Evolutionary conservation across 2,113 vertebrate genomes (phyloP).

Genomic region (Recurvirostra avosetta): DNA sequence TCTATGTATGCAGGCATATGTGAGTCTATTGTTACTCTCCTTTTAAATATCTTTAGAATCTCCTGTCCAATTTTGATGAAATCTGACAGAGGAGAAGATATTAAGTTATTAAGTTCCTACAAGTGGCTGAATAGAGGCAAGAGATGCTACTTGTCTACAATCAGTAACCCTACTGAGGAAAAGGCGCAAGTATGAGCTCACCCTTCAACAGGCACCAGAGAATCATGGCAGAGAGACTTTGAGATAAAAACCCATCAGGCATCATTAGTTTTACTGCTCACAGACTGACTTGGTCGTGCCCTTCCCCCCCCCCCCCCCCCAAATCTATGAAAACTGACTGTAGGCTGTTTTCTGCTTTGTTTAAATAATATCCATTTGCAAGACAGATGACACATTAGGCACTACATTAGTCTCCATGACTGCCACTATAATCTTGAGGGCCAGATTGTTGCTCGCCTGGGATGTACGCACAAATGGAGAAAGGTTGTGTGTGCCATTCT

Average conservation of each 20-base stretch:
- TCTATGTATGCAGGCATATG: not conserved
- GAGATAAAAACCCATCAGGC: conserved; percentile 21
- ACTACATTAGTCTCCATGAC: not conserved
- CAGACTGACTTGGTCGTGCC: not conserved
- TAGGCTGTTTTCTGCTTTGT: conserved; percentile 19
- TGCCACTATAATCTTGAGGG: not conserved
- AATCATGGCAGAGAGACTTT: not conserved
- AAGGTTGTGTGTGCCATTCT: not conserved
- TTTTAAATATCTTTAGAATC: conserved; percentile 13
- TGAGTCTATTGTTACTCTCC: not conserved
- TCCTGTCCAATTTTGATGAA: conserved; percentile 25
- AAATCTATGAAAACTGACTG: not conserved
- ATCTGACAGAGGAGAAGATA: conserved; percentile 20
- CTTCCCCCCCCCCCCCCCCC: not conserved
- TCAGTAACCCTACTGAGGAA: not conserved
- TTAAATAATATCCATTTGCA: conserved; percentile 11
- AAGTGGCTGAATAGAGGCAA: conserved; percentile 3
- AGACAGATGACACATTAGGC: not conserved
- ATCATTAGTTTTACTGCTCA: conserved; percentile 22
- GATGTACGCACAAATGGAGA: not conserved
- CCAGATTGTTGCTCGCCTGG: not conserved
- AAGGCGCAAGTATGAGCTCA: not conserved
- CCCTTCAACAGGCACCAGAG: not conserved
- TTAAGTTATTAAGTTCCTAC: conserved; percentile 2
- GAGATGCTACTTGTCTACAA: not conserved